Conservation (phyloP, 2,888 invertebrate species). For the Heliconius erato region DNA sequence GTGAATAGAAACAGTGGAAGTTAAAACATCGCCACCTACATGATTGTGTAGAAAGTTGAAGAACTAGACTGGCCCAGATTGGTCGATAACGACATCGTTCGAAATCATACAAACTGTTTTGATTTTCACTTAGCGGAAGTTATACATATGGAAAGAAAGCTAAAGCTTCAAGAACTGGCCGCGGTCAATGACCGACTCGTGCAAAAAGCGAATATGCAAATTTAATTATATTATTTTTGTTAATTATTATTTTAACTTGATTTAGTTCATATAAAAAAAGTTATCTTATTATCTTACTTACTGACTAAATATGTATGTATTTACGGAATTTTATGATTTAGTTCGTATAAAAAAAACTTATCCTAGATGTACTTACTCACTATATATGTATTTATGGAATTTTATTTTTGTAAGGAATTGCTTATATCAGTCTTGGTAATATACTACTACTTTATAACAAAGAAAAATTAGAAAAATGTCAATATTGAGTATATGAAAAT, state of each 20-base stretch:
- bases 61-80: conserved; percentile 79
- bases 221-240: neutral
- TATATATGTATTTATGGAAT: too few relatives aligned
- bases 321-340: too few relatives aligned
- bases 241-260: neutral
- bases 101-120: conserved; percentile 62
- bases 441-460: neutral
- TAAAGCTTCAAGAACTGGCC: conserved; percentile 40
- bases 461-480: neutral
- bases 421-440: neutral
- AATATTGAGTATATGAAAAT: neutral
- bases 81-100: conserved; percentile 64
- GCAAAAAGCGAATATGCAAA: conserved; percentile 33
- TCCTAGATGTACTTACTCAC: neutral
- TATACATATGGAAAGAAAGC: conserved; percentile 50
- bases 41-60: conserved; percentile 79
- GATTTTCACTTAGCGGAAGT: conserved; percentile 66
- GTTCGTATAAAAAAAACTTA: too few relatives aligned
- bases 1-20: conserved; percentile 54
- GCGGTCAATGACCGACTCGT: conserved; percentile 48
- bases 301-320: too few relatives aligned
- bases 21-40: conserved; percentile 73
- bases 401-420: neutral
- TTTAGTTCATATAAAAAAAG: neutral
- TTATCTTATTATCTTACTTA: too few relatives aligned